A percentile compares a stretch with the other conserved stretches of the same genome.
Conservation (phyloP, 2,797 vertebrate genomes). For the Acrossocheilus fasciatus region DNA sequence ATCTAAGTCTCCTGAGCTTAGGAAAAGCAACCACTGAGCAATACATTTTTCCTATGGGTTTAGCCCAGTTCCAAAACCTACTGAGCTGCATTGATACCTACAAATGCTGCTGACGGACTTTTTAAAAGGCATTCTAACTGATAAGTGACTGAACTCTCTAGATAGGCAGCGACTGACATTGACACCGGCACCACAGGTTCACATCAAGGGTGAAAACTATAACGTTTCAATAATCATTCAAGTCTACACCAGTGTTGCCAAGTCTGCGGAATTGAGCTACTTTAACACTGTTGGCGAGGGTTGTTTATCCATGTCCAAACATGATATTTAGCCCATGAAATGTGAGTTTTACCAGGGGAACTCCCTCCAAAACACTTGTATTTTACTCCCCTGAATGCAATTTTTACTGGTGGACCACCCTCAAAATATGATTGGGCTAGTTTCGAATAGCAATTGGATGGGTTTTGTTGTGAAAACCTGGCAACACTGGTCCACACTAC, state of each 20-base stretch:
- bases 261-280: not conserved
- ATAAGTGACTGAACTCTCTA: not conserved
- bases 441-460: too few relatives aligned
- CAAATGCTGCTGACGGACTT: not conserved
- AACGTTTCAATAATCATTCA: not conserved
- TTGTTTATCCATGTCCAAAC: not conserved
- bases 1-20: too few relatives aligned
- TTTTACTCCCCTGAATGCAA: too few relatives aligned
- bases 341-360: too few relatives aligned
- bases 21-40: too few relatives aligned
- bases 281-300: not conserved
- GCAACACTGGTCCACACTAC: too few relatives aligned
- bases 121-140: not conserved
- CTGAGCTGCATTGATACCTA: not conserved
- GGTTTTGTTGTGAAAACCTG: too few relatives aligned
- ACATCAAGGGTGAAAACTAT: not conserved
- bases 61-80: not conserved
- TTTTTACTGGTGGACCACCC: too few relatives aligned
- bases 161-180: not conserved
- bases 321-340: too few relatives aligned
- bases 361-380: too few relatives aligned
- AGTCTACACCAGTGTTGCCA: not conserved
- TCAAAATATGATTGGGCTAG: too few relatives aligned
- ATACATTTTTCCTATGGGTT: too few relatives aligned
- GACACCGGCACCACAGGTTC: not conserved